phyloP scores from a whole-genome alignment of 2,888 invertebrate species.

The Papilio protenor region DNA sequence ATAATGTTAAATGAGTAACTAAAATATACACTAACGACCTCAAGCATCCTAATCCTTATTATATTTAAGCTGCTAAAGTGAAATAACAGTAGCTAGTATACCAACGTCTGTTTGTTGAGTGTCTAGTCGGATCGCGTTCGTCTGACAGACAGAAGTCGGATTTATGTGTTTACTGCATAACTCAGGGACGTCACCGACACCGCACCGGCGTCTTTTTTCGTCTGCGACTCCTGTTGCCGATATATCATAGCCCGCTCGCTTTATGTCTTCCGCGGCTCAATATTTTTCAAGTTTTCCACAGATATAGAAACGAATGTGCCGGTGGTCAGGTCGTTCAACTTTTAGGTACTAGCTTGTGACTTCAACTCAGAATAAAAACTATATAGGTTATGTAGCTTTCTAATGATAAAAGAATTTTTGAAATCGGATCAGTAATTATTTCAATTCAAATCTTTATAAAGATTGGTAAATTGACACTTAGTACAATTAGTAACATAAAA shows the following conservation, averaged over 20 bases:
- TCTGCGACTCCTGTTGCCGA: slow-evolving; percentile 63
- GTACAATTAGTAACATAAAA: no score
- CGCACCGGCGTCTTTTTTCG: slow-evolving; percentile 70
- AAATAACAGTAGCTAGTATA: neutral
- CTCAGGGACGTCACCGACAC: slow-evolving; percentile 70
- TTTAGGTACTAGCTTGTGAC: neutral
- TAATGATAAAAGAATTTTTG: no score
- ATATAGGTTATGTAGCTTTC: no score
- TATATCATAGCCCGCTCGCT: slow-evolving; percentile 70
- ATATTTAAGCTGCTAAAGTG: neutral
- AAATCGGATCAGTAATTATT: no score
- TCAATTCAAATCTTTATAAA: no score
- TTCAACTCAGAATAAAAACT: neutral
- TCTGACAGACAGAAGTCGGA: slow-evolving; percentile 82
- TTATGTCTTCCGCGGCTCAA: slow-evolving; percentile 69
- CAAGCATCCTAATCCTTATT: neutral
- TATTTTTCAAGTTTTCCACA: slow-evolving; percentile 50
- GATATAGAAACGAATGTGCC: slow-evolving; percentile 29
- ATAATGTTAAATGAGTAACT: neutral
- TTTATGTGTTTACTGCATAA: slow-evolving; percentile 85
- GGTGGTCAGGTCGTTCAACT: slow-evolving; percentile 38
- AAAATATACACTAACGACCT: neutral
- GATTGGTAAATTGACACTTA: no score
- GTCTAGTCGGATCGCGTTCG: slow-evolving; percentile 25
- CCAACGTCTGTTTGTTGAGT: neutral